A percentile compares a stretch with the other conserved stretches of the same genome.
Evolutionary conservation across 2,888 invertebrate genomes (phyloP).

Genomic region (Lissocephala sabroskyi): DNA sequence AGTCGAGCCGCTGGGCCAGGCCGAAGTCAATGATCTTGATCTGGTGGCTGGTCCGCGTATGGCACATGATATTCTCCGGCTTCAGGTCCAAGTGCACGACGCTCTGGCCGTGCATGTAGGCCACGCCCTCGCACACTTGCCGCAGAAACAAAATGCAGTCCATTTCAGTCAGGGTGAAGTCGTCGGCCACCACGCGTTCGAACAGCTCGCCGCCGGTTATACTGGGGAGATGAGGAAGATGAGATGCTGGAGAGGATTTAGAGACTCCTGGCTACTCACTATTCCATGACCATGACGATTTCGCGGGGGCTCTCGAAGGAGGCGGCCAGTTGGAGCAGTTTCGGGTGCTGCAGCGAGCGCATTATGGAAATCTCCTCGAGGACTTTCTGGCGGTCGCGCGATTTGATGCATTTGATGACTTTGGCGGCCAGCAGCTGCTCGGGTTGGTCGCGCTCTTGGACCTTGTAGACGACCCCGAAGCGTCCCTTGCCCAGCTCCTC

Average conservation of each 20-base stretch:
- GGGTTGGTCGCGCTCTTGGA: conserved; percentile 77
- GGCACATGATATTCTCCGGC: conserved; percentile 96
- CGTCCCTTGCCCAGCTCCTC: conserved; percentile 85
- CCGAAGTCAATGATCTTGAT: conserved; percentile 97
- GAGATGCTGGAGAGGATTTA: background rate
- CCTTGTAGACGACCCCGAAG: conserved; percentile 81
- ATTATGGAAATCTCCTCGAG: conserved; percentile 89
- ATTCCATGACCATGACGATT: conserved; percentile 91
- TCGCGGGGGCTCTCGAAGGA: conserved; percentile 85
- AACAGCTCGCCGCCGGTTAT: conserved; percentile 95
- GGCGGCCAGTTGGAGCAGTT: conserved; percentile 86
- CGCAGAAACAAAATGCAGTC: conserved; percentile 88
- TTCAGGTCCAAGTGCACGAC: conserved; percentile 94
- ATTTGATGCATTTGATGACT: conserved; percentile 82
- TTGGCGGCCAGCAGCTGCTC: conserved; percentile 85
- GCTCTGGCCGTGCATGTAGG: conserved; percentile 88
- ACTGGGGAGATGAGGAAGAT: conserved; percentile 74
- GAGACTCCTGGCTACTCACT: conserved; percentile 77
- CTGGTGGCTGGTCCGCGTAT: conserved; percentile 84
- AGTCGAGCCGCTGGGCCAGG: conserved; percentile 82
- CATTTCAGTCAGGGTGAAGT: conserved; percentile 91
- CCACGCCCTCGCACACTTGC: conserved; percentile 93
- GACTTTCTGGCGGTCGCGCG: conserved; percentile 83
- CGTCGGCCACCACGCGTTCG: conserved; percentile 92
- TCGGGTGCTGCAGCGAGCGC: conserved; percentile 87